A percentile compares a stretch with the other conserved stretches of the same genome.
Evolutionary conservation across 2,797 vertebrate genomes (phyloP).

Genomic region (Monodelphis domestica): DNA sequence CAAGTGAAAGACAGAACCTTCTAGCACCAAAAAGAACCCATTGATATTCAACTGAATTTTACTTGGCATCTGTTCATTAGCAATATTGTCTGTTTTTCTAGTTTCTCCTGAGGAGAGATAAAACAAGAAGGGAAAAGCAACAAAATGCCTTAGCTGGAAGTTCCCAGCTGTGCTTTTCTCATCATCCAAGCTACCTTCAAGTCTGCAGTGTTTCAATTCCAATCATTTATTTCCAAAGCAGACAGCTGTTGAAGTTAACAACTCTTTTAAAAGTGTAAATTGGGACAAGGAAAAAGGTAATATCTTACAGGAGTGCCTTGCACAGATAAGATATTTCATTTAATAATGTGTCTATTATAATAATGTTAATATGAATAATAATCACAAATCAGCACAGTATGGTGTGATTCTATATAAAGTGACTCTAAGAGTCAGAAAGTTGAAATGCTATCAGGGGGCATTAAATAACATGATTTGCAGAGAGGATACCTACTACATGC

Average conservation of each 20-base stretch:
- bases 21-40: not conserved
- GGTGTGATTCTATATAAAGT: not conserved
- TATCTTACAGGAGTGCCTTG: not conserved
- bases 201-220: slow-evolving; percentile 10
- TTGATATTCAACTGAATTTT: not conserved
- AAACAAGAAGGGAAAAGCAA: slow-evolving; percentile 17
- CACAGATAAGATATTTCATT: not conserved
- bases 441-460: not conserved
- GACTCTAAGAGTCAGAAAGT: not conserved
- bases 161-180: not conserved
- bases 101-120: slow-evolving; percentile 24
- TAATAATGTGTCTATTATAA: not conserved
- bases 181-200: slow-evolving; percentile 8
- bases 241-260: slow-evolving; percentile 9
- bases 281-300: slow-evolving; percentile 6
- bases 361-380: not conserved
- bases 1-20: slow-evolving; percentile 42
- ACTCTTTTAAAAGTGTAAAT: slow-evolving; percentile 26
- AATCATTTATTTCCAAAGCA: not conserved
- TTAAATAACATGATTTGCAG: not conserved
- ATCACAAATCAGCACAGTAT: not conserved
- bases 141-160: not conserved
- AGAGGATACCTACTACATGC: not conserved
- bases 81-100: not conserved
- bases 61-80: not conserved